Evolutionary conservation across 1,140 invertebrate genomes (phyloP), one percentile per base, ranked within the genome.

Genomic region (Aphelenchoides besseyi): DNA sequence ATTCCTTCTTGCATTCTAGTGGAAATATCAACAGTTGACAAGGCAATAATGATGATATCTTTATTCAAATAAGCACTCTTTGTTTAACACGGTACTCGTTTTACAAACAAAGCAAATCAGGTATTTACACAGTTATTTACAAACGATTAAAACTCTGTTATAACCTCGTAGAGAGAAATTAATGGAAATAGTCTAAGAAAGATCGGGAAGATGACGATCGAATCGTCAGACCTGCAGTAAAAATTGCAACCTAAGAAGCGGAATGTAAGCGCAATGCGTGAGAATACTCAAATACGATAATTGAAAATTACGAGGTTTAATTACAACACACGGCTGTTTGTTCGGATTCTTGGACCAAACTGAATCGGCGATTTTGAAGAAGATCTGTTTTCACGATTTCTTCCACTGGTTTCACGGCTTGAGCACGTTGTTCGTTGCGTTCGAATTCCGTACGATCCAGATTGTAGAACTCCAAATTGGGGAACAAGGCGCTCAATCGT

Each of bases 401-500:
- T 23, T 48, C 41, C 12, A 23, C 41, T 12, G 41, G 12, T n/a
- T n/a, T n/a, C n/a, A n/a, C 41, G 41, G 41, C 41, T 48, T 48
- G 41, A 48, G 41, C 41, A 23, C 41, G 41, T 23, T 48, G 41
- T 12, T 12, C 41, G 41, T 48, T 12, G 12, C 41, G 41, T 23
- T 48, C 41, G 41, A 48, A 48, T 23, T 48, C 41, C 41, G 41
- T 48, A 12, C 41, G 41, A 48, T 48, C 41, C 18, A 71, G 57
- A 26, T 79, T 35, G 54, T 78, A 80, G 37, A 63, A 53, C 28
- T 79, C 69, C 36, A 79, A 52, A 30, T 75, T 73, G 2, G 77
- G 77, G 53, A 79, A 79, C 16, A 82, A 67, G 12, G 30, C 41
- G 12, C 32, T 41, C 30, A 81, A 12, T 32, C 33, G 33, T 30